Evolutionary conservation across 2,113 vertebrate species (phyloP).

Genomic region (Upupa epops): DNA sequence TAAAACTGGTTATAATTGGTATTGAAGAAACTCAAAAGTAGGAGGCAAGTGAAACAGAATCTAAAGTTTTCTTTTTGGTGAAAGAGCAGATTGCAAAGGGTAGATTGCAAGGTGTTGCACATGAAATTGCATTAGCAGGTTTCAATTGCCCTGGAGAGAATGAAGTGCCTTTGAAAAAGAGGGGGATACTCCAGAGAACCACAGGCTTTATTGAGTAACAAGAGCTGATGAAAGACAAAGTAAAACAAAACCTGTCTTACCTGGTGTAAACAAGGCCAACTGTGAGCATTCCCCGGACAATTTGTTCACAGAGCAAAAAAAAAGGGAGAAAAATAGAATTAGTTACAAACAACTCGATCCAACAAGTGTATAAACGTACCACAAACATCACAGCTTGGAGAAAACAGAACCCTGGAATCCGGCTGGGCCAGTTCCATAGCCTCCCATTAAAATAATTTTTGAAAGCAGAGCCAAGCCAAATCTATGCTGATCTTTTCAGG

Average conservation of each 20-base stretch:
- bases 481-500: background rate
- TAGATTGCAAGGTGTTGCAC: background rate
- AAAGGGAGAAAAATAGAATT: constrained; percentile 13
- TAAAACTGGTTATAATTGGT: background rate
- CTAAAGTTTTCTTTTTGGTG: background rate
- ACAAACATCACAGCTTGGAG: background rate
- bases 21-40: background rate
- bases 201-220: constrained; percentile 54
- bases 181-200: constrained; percentile 54
- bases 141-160: constrained; percentile 8
- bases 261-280: constrained; percentile 99
- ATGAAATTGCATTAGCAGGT: background rate
- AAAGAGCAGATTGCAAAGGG: background rate
- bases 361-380: background rate
- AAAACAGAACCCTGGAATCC: constrained; percentile 36
- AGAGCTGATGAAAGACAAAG: constrained; percentile 79
- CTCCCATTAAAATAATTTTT: constrained; percentile 4
- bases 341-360: background rate
- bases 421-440: constrained; percentile 27
- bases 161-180: background rate
- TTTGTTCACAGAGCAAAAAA: constrained; percentile 40
- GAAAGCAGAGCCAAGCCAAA: background rate
- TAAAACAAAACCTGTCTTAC: constrained; percentile 79
- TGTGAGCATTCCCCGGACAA: constrained; percentile 73
- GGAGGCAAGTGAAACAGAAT: background rate